Evolutionary conservation across 2,113 vertebrate genomes (phyloP).

Genomic region (pig (Sus scrofa)): T2T-Sscrofa CM000817.6:93517001-93517500

Average conservation of each 20-base stretch:
- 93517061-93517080: background rate
- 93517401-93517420: too few relatives aligned
- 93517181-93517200: background rate
- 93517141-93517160: background rate
- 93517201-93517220: background rate
- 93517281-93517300: too few relatives aligned
- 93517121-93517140: background rate
- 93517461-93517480: too few relatives aligned
- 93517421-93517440: too few relatives aligned
- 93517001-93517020: background rate
- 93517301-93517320: too few relatives aligned
- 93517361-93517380: too few relatives aligned
- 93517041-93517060: background rate
- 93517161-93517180: background rate
- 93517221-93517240: conserved; percentile 24
- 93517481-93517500: too few relatives aligned
- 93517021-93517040: background rate
- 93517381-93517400: too few relatives aligned
- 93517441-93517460: too few relatives aligned
- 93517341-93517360: too few relatives aligned
- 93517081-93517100: background rate
- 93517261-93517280: too few relatives aligned
- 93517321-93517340: too few relatives aligned
- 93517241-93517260: background rate
- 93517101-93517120: background rate